Evolutionary conservation across 2,888 invertebrate species (phyloP), one percentile per base, ranked within the genome.

Genomic region (Ennomos quercinarius): DNA sequence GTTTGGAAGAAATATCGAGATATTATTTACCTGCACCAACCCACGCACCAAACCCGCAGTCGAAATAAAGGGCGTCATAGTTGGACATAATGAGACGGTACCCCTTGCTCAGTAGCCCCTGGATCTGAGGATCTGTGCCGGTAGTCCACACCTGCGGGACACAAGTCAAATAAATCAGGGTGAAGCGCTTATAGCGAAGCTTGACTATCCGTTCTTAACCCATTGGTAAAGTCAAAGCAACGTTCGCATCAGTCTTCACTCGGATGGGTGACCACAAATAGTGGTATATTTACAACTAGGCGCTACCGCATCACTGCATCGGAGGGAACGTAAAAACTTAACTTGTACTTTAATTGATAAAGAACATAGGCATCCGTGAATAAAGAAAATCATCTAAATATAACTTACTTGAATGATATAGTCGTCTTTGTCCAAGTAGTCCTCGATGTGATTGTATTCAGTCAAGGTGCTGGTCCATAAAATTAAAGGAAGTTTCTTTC

Each of bases 41-140:
- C 98, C 98, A 98, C 5, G 96, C 95, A 10, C 95, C 95, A 71
- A 95, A 97, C 0, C 98, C 98, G 76, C 98, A 98, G 82, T 98
- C 98, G 0, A 98, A 93, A 81, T 98, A 98, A 4, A 97, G 86
- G 0, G 96, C 96, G 78, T 98, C 98, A 74, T 97, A 97, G 82
- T 98, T 98, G 3, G 97, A 97, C 64, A 98, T 93, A 64, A 98
- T 97, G 17, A 97, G 83, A 34, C 93, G 93, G 77, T 95, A 98
- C 9, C 96, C 96, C 58, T 95, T 95, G 48, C 94, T 86, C 1
- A 97, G 84, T 0, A 98, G 89, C 51, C 95, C 94, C 9, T 88
- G 84, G 42, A 97, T 93, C 66, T 95, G 95, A 0, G 91, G 80
- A 75, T 97, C 96, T 0, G 72, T 67, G 0, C 94, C 95, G 0